Base-by-base conservation (phyloP, 2,113 vertebrate species). In the Sinocyclocheilus maitianheensis region DNA sequence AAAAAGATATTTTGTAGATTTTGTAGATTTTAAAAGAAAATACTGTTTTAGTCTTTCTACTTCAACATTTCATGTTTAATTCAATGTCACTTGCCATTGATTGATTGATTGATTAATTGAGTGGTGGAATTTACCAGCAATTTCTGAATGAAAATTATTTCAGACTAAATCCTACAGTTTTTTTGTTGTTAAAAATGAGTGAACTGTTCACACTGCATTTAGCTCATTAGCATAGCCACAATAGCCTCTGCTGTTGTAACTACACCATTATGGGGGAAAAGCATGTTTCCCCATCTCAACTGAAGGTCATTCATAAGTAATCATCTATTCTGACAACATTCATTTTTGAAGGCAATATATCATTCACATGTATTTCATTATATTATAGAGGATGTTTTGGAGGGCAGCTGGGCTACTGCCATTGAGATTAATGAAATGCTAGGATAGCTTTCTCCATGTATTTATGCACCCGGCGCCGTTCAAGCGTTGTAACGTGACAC, bases 351-450 rank as follows among this genome's bases (percentile, higher is more conserved):
- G 1, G 13, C 67, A 72, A 43, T 37, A 11, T 24, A 74, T 46
- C 43, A 26, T 16, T 76, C 43, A 48, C 2, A 4, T 24, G 46
- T 48, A 76, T 24, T 75, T 76, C 72, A 76, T 76, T 76, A 67
- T 30, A 67, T 67, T 14, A 51, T 7, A 76, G 11, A 26, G n/a
- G 43, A 76, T 76, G 13, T 76, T 76, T 48, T 26, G 22, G 72
- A 48, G 72, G 12, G 11, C 72, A 76, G 40, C 40, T 48, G 40
- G 51, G 43, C 43, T 48, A 48, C 72, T 51, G 72, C 34, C 72
- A 76, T 46, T 16, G 43, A 76, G n/a, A 76, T 76, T 4, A 51
- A 76, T 76, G 43, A 76, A 24, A 76, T 24, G 22, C 72, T 48
- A 75, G 40, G n/a, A 76, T 26, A 26, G 72, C 40, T 48, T 76